Percentiles rank a stretch among this genome's conserved stretches.
phyloP scores from a whole-genome alignment of 2,888 invertebrate species.

The Archaeoteleia sp. region DNA sequence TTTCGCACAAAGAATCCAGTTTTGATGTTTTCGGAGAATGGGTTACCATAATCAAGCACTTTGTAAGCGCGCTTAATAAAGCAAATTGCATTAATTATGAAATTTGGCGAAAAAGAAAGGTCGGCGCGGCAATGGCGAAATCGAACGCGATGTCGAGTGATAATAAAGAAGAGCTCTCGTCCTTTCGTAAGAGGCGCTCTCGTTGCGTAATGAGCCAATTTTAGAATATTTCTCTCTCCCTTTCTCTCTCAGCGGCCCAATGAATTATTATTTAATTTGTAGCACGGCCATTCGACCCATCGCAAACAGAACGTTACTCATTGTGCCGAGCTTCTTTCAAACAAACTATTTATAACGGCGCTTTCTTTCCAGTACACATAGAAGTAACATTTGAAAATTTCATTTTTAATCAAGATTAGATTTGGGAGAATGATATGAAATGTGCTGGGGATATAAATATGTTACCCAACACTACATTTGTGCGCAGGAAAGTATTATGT shows the following conservation, averaged over 20 bases:
- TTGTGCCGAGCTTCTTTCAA: neutral
- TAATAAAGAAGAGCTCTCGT: conserved; percentile 1
- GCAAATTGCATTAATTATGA: conserved; percentile 4
- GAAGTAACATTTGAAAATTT: too few relatives aligned
- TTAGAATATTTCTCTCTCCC: too few relatives aligned
- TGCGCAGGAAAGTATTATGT: too few relatives aligned
- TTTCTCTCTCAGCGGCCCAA: conserved; percentile 1
- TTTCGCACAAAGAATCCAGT: conserved; percentile 1
- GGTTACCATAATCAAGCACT: neutral
- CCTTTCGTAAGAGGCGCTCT: conserved; percentile 7
- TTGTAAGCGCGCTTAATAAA: conserved; percentile 3
- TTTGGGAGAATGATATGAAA: too few relatives aligned
- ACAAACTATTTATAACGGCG: neutral
- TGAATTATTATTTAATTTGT: conserved; percentile 7
- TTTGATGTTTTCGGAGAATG: neutral
- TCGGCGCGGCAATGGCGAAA: conserved; percentile 3
- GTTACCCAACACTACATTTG: too few relatives aligned
- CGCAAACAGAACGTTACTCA: conserved; percentile 3
- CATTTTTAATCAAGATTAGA: too few relatives aligned
- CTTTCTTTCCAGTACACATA: too few relatives aligned
- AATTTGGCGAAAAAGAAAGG: conserved; percentile 1
- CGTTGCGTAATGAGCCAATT: conserved; percentile 5
- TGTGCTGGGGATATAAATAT: too few relatives aligned
- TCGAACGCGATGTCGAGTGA: conserved; percentile 4
- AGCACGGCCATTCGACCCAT: neutral